Percentiles rank a stretch among this genome's conserved stretches.
phyloP scores from a whole-genome alignment of 2,797 vertebrate species.

The Loriculus beryllinus region DNA sequence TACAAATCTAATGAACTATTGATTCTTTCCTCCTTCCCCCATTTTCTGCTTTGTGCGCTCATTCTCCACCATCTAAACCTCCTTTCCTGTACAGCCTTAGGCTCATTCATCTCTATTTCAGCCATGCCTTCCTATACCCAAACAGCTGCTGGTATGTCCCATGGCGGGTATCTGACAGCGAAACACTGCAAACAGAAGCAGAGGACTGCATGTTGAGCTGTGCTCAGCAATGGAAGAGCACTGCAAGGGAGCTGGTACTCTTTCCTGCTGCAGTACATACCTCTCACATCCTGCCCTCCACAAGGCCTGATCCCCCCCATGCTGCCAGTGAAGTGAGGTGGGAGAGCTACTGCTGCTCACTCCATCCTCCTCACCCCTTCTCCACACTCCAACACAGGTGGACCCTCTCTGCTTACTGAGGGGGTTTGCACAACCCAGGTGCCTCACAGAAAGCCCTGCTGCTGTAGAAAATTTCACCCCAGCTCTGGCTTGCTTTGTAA shows the following conservation, averaged over 20 bases:
- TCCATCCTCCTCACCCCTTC: neutral
- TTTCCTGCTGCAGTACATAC: neutral
- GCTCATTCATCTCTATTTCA: neutral
- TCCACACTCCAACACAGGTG: no score
- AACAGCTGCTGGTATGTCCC: neutral
- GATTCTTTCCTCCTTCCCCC: neutral
- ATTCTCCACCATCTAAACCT: neutral
- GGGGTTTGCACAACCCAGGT: neutral
- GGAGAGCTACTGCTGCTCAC: neutral
- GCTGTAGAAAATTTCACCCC: neutral
- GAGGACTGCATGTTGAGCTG: accelerated
- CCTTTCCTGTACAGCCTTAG: neutral
- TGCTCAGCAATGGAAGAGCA: neutral
- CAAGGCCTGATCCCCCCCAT: accelerated
- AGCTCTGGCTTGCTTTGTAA: neutral
- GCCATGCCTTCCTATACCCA: neutral
- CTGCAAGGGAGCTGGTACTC: neutral
- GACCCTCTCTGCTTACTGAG: neutral
- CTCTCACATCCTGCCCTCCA: neutral
- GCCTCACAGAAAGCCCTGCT: neutral
- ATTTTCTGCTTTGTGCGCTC: neutral
- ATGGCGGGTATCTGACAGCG: accelerated
- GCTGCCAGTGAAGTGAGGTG: neutral
- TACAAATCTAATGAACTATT: constrained; percentile 26
- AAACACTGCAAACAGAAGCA: neutral